Evolutionary conservation across 2,113 vertebrate genomes (phyloP).

Genomic region (Lontra canadensis): DNA sequence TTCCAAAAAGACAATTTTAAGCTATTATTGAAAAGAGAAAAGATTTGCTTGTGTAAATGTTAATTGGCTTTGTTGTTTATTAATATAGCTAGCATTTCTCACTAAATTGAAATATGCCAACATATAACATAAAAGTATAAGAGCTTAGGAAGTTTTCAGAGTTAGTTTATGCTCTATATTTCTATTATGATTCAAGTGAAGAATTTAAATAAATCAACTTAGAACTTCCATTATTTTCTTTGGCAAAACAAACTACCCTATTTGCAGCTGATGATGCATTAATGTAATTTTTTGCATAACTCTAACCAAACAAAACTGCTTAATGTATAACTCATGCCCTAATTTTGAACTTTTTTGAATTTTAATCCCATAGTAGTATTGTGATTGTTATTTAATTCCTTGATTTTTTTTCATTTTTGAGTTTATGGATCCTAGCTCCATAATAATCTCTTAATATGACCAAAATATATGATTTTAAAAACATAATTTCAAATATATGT

Average conservation of each 20-base stretch:
- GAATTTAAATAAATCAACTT: constrained; percentile 53
- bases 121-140: constrained; percentile 30
- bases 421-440: not conserved
- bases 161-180: not conserved
- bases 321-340: not conserved
- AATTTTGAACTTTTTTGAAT: not conserved
- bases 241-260: not conserved
- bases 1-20: constrained; percentile 67
- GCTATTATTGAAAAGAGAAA: constrained; percentile 60
- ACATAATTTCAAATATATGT: not conserved
- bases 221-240: constrained; percentile 25
- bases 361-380: not conserved
- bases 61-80: constrained; percentile 63
- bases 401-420: not conserved
- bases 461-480: not conserved
- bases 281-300: not conserved
- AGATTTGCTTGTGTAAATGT: constrained; percentile 48
- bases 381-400: constrained; percentile 7
- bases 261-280: not conserved
- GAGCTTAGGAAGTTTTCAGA: constrained; percentile 40
- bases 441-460: not conserved
- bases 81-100: constrained; percentile 16
- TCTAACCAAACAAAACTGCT: not conserved
- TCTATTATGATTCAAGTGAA: constrained; percentile 24
- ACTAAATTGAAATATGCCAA: constrained; percentile 60